These are phyloP conservation scores for Trinorchestia longiramus DNA, from an alignment of 1,140 invertebrate species.

Conservation along the genomic window DNA sequence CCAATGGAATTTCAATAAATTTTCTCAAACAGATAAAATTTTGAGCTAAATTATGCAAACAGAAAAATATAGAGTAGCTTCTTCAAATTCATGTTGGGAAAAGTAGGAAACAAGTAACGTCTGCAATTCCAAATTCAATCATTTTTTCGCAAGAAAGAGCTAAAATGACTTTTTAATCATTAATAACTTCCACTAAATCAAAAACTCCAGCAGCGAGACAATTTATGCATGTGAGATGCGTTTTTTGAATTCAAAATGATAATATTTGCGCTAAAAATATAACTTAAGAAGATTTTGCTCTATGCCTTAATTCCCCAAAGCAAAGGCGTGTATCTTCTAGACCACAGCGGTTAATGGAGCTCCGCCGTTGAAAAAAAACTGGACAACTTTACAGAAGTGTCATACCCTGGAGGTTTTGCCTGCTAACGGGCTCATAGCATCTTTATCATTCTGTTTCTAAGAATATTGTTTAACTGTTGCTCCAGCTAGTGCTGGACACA, in stretches of 20 bases:
- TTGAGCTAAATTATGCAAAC: too few species aligned
- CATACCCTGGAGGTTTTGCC: not conserved
- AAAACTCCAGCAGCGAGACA: not conserved
- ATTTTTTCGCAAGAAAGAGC: not conserved
- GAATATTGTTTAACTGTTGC: not conserved
- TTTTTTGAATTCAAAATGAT: not conserved
- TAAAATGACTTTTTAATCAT: not conserved
- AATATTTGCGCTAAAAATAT: not conserved
- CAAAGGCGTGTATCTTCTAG: not conserved
- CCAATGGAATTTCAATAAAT: too few species aligned
- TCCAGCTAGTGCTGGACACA: not conserved
- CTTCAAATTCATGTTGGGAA: not conserved
- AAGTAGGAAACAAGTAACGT: not conserved
- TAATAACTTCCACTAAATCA: not conserved
- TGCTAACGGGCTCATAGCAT: not conserved
- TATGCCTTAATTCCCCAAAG: not conserved
- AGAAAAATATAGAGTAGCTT: too few species aligned
- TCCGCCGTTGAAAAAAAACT: not conserved
- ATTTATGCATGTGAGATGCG: not conserved
- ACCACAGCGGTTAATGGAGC: not conserved
- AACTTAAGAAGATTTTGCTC: not conserved
- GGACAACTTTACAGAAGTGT: not conserved
- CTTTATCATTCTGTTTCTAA: not conserved
- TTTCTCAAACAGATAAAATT: too few species aligned
- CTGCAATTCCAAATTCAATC: not conserved